phyloP scores from a whole-genome alignment of 2,888 invertebrate species.

The Drosophila hamatofila region DNA sequence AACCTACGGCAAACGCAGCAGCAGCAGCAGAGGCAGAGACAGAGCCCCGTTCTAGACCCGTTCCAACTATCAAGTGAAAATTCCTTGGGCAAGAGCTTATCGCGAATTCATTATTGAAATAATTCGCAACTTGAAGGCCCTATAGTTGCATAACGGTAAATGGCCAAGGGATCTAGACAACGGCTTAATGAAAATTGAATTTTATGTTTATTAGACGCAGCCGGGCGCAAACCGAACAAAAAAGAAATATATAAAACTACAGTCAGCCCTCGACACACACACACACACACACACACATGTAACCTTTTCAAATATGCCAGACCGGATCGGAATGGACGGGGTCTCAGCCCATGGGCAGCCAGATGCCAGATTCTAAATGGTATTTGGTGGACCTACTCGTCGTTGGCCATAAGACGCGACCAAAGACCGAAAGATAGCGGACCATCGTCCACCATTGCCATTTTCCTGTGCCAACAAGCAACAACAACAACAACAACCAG shows the following conservation, averaged over 20 bases:
- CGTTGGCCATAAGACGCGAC: slow-evolving; percentile 37
- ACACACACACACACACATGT: slow-evolving; percentile 10
- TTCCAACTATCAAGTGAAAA: slow-evolving; percentile 63
- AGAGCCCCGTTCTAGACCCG: slow-evolving; percentile 21
- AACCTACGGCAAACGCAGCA: slow-evolving; percentile 53
- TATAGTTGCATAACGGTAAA: slow-evolving; percentile 65
- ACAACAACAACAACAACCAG: slow-evolving; percentile 43
- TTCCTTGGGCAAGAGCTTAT: slow-evolving; percentile 74
- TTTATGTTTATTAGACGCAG: slow-evolving; percentile 78
- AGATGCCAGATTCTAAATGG: slow-evolving; percentile 58
- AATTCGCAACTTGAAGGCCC: slow-evolving; percentile 63
- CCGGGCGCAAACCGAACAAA: not conserved
- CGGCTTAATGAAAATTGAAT: slow-evolving; percentile 80
- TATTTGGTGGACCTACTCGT: slow-evolving; percentile 40
- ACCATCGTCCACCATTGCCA: slow-evolving; percentile 42
- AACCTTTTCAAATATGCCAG: slow-evolving; percentile 70
- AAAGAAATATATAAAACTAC: not conserved
- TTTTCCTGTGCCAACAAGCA: slow-evolving; percentile 57
- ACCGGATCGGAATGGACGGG: slow-evolving; percentile 31
- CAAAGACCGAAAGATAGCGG: slow-evolving; percentile 55
- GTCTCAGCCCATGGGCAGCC: slow-evolving; percentile 23
- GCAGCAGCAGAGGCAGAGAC: not conserved
- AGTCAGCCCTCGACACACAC: slow-evolving; percentile 51
- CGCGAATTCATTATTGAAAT: slow-evolving; percentile 82
- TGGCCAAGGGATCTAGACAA: slow-evolving; percentile 70